Evolutionary conservation across 2,113 vertebrate genomes (phyloP).

Genomic region (Phaethon lepturus): DNA sequence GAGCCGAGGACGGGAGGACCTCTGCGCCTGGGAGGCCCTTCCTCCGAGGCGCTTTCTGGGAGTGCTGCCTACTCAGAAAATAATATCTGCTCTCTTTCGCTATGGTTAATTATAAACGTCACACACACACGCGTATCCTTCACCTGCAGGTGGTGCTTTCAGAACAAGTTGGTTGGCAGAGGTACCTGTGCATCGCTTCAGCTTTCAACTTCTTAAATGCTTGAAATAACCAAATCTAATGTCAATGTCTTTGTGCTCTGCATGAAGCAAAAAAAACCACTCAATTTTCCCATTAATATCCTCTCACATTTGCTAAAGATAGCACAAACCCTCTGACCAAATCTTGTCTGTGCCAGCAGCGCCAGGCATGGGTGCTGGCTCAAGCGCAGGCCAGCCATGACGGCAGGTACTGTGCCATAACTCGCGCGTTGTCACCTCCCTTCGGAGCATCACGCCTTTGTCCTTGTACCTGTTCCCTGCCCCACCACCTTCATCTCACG

Average conservation of each 20-base stretch:
- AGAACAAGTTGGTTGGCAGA: not conserved
- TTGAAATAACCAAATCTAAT: not conserved
- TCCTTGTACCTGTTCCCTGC: not conserved
- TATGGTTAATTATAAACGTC: not conserved
- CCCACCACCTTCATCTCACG: not conserved
- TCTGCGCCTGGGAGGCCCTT: not conserved
- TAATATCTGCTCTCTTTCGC: not conserved
- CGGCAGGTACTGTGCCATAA: not conserved
- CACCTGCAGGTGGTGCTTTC: not conserved
- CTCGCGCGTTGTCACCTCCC: fast-evolving
- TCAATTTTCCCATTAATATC: not conserved
- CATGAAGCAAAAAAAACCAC: not conserved
- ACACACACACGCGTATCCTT: not conserved
- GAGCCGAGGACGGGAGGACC: not conserved
- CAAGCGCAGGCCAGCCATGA: fast-evolving
- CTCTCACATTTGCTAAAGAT: not conserved
- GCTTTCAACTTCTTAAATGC: not conserved
- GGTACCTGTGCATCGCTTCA: not conserved
- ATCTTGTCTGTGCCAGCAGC: not conserved
- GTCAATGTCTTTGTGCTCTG: not conserved
- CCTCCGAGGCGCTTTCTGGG: not conserved
- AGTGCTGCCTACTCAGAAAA: not conserved
- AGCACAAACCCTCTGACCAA: not conserved
- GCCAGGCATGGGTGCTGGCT: not conserved
- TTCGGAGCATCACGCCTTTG: not conserved